Evolutionary conservation across 2,113 vertebrate species (phyloP), one percentile per base, ranked within the genome.

Genomic region (Hippolais icterina): DNA sequence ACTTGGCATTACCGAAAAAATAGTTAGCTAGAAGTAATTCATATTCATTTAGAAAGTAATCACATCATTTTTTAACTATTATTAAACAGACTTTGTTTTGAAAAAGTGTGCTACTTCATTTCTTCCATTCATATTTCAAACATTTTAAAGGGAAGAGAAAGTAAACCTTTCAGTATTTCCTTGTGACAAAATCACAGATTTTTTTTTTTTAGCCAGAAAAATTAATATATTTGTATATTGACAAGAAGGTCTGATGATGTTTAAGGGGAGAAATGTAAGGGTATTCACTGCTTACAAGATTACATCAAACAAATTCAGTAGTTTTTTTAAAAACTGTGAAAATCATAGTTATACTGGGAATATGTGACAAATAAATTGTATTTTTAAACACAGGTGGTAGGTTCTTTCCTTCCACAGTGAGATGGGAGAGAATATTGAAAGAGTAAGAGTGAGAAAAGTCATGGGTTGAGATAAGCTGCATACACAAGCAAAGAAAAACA

Each of bases 41-140:
- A 77, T 84, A 95, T 60, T 96, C 10, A 94, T 85, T 72, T 75
- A 83, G 33, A 93, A n/a, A 60, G 5, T 64, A 96, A 79, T 57
- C 31, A 54, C 54, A 77, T 85, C 0, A 52, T 85, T 46, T 76
- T 35, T 37, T 16, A 95, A 91, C 75, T 92, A 76, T 83, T 83
- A 71, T 83, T 84, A 91, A 82, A 44, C 5, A 80, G 68, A 52
- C 2, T 80, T 91, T 77, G 9, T 49, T 84, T 96, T 83, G n/a
- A 86, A 83, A 87, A 53, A 33, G 42, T 33, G 15, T n/a, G 12
- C 21, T 83, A 50, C 47, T 93, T 83, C 24, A 64, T 96, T 96
- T 94, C 6, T 10, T 81, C 13, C 11, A 13, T 53, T 6, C 13
- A 76, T 54, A 72, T 35, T 92, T 95, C 63, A 81, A 8, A 18